Evolutionary conservation across 2,797 vertebrate species (phyloP), one percentile per base, ranked within the genome.

Genomic region (Melopsittacus undulatus): DNA sequence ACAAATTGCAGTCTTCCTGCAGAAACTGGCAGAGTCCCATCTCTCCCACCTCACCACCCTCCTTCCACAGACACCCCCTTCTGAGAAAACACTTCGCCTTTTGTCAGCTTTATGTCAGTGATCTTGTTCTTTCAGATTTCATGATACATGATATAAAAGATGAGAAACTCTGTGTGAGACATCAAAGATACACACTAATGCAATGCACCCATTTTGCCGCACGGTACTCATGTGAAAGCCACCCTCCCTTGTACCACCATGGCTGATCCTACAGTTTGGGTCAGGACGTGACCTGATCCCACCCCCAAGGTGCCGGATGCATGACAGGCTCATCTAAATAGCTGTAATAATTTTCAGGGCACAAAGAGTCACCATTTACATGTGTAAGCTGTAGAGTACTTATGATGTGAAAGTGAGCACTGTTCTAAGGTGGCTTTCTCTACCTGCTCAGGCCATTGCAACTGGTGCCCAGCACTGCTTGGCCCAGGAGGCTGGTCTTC

Each of bases 161-260:
- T 77, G 13, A 91, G 52, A 77, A 68, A 62, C 42, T 52, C 46
- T 21, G 61, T 38, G 32, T 77, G 89, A 93, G 72, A 82, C 43
- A 83, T 15, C 49, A 63, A 43, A 73, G 52, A 54, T 12, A 51
- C 2, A 84, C 51, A 80, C 9, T 49, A 74, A 24, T 16, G 48
- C 29, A 77, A 62, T 8, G 38, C 48, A 66, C 32, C 9, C 13
- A 0, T 48, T 38, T 27, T 79, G 43, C 70, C 10, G 4, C 72
- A 9, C 0, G 0, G 23, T 1, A 7, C 43, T 74, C 0, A 0
- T 1, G 1, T 18, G 74, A 89, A 67, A 78, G 72, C 34, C 64
- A 57, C 63, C 15, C 61, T 87, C 23, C 56, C 56, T 61, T 24
- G 12, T 46, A 38, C 63, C 11, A 30, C 72, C 57, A 66, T 1